A percentile compares a stretch with the other conserved stretches of the same genome.
phyloP scores from a whole-genome alignment of 2,888 invertebrate genomes.

The Orchesella flavescens region DNA sequence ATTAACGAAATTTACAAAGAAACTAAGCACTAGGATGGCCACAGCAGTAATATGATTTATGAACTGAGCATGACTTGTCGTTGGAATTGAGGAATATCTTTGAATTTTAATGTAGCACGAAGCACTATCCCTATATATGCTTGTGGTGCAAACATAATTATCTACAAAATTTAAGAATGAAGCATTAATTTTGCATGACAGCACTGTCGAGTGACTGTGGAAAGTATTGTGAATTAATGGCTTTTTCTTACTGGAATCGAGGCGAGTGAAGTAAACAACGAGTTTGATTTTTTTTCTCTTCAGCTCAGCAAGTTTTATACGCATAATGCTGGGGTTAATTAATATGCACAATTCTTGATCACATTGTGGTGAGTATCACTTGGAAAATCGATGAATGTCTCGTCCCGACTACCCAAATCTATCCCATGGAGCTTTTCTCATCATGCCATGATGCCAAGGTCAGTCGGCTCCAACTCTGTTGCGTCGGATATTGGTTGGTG shows the following conservation, averaged over 20 bases:
- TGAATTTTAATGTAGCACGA: constrained; percentile 6
- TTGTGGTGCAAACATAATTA: constrained; percentile 23
- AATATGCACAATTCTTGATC: constrained; percentile 36
- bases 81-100: neutral
- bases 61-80: constrained; percentile 49
- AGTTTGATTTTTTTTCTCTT: neutral
- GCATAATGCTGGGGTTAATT: constrained; percentile 29
- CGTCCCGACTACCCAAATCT: constrained; percentile 10
- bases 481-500: neutral
- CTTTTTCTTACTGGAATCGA: neutral
- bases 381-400: constrained; percentile 39
- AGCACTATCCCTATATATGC: neutral
- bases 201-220: neutral
- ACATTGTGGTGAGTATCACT: neutral
- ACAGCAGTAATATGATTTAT: constrained; percentile 46
- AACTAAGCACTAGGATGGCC: neutral
- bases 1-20: constrained; percentile 26
- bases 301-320: constrained; percentile 21
- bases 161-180: constrained; percentile 26
- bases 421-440: constrained; percentile 43
- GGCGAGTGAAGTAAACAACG: neutral
- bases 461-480: constrained; percentile 1
- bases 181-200: constrained; percentile 39
- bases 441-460: constrained; percentile 44
- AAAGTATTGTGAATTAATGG: constrained; percentile 23